phyloP scores from a whole-genome alignment of 2,797 vertebrate species.

The Luscinia luscinia region DNA sequence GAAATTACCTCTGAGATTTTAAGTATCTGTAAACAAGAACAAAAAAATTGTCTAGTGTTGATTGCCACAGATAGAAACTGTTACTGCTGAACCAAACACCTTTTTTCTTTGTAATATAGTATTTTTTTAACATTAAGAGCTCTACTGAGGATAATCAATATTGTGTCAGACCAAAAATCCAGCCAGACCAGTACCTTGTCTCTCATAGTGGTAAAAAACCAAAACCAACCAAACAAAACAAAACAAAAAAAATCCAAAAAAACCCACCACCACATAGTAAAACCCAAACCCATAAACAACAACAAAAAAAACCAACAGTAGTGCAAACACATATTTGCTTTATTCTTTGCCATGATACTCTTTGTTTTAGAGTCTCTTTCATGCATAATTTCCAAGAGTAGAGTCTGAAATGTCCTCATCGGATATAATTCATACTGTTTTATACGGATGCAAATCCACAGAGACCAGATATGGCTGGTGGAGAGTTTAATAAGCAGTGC shows the following conservation, averaged over 20 bases:
- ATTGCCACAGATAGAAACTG: not conserved
- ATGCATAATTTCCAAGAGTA: not conserved
- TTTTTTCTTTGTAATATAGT: not conserved
- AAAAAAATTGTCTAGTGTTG: not conserved
- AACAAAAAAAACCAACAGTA: not conserved
- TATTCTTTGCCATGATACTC: not conserved
- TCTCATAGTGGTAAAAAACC: not conserved
- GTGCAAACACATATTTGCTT: not conserved
- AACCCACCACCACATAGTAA: not conserved
- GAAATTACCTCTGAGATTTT: not conserved
- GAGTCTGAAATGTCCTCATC: not conserved
- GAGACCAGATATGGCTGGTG: not conserved
- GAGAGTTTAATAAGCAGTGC: not conserved
- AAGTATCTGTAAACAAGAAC: not conserved
- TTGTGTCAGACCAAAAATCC: not conserved
- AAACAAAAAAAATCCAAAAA: not conserved
- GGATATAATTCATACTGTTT: not conserved
- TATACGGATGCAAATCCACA: not conserved
- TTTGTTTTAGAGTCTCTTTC: not conserved
- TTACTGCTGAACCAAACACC: not conserved
- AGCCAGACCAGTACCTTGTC: not conserved
- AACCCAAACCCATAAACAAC: fast-evolving
- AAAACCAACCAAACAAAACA: not conserved
- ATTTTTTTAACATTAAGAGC: not conserved
- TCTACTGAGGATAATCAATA: not conserved